Conservation (phyloP, 1,140 invertebrate genomes). For the Agrilus planipennis region DNA sequence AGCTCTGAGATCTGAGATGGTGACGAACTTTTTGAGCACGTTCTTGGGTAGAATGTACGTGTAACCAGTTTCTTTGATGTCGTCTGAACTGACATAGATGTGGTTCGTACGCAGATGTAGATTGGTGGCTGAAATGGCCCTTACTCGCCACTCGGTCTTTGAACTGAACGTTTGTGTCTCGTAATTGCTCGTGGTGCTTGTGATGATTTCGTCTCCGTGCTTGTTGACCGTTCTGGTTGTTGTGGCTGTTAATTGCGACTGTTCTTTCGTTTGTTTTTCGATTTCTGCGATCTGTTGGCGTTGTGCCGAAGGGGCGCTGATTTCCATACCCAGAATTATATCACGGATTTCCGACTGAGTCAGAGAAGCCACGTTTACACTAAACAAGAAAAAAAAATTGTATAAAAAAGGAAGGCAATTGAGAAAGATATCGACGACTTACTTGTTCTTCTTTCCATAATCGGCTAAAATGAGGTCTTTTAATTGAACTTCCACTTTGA, state of each 20-base stretch:
- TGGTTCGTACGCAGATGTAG: conserved; percentile 96
- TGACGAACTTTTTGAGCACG: conserved; percentile 97
- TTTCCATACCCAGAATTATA: conserved; percentile 99
- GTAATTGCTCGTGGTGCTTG: conserved; percentile 96
- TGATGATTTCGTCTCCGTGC: conserved; percentile 99
- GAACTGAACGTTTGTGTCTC: conserved; percentile 97
- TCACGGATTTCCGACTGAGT: conserved; percentile 99
- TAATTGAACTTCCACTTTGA: conserved; percentile 95
- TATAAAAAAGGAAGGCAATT: background rate
- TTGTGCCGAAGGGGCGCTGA: conserved; percentile 96
- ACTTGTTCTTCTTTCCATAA: conserved; percentile 99
- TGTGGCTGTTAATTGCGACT: conserved; percentile 94
- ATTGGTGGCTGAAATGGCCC: conserved; percentile 98
- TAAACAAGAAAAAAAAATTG: conserved; percentile 30
- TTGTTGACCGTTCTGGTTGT: conserved; percentile 98
- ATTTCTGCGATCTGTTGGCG: conserved; percentile 99
- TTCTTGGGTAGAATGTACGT: conserved; percentile 99
- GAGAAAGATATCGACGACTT: conserved; percentile 8
- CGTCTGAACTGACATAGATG: conserved; percentile 98
- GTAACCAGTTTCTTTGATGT: conserved; percentile 98
- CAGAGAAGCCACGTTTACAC: conserved; percentile 94
- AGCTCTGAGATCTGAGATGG: conserved; percentile 93
- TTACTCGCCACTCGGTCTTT: conserved; percentile 96
- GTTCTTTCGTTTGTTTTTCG: conserved; percentile 99
- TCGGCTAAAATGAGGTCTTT: conserved; percentile 98